These are phyloP conservation scores for Glyphotaelius pellucidus DNA, from an alignment of 2,888 invertebrate species.

Conservation along the genomic window DNA sequence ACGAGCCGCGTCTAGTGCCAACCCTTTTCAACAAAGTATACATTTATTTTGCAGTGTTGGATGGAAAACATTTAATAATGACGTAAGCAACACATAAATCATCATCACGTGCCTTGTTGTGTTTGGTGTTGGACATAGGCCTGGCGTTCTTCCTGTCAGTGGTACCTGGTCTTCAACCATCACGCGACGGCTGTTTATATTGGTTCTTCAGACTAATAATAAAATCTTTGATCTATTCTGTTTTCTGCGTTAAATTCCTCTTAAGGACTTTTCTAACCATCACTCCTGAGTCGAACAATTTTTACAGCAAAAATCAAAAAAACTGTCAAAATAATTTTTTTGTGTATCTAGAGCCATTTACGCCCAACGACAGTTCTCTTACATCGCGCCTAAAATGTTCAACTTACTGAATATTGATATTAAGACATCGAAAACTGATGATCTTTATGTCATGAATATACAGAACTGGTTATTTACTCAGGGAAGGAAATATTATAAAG, in stretches of 20 bases:
- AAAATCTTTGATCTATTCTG: background rate
- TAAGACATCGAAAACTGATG: too few relatives aligned
- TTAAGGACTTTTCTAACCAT: background rate
- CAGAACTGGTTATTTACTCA: too few relatives aligned
- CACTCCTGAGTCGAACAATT: background rate
- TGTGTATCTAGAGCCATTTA: too few relatives aligned
- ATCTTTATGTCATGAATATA: too few relatives aligned
- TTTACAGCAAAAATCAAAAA: background rate
- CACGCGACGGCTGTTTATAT: background rate
- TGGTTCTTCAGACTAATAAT: background rate
- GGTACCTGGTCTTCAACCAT: background rate
- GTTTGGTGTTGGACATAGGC: background rate
- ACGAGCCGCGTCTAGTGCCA: background rate
- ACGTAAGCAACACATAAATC: background rate
- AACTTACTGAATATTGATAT: too few relatives aligned
- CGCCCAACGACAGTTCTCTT: too few relatives aligned
- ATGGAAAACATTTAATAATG: background rate
- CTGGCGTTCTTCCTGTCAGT: background rate
- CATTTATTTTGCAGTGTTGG: background rate
- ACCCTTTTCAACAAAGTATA: background rate
- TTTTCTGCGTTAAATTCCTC: background rate
- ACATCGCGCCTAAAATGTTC: too few relatives aligned
- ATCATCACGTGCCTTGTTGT: background rate
- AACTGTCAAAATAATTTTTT: too few relatives aligned
- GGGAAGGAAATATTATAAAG: too few relatives aligned